Evolutionary conservation across 2,888 invertebrate genomes (phyloP).

Genomic region (Panorpa germanica): DNA sequence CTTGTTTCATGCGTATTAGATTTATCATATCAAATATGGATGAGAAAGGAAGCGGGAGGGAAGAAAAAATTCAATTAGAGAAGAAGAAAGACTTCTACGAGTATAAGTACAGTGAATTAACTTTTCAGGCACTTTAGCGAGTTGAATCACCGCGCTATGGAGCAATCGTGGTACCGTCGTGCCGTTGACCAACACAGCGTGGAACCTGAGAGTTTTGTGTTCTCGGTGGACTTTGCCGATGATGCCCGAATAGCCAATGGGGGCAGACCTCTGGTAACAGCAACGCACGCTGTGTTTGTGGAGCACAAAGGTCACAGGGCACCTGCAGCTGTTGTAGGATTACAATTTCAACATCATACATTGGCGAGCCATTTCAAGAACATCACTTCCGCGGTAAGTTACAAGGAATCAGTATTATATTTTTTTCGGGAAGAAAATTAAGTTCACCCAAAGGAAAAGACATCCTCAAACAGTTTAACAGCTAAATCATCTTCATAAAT

Average conservation of each 20-base stretch:
- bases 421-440: too few species aligned
- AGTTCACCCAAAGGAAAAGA: not conserved
- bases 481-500: not conserved
- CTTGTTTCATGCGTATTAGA: not conserved
- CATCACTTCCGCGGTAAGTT: slow-evolving; percentile 64
- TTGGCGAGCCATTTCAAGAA: slow-evolving; percentile 72
- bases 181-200: slow-evolving; percentile 78
- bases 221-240: slow-evolving; percentile 68
- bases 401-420: slow-evolving; percentile 1
- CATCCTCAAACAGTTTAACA: not conserved
- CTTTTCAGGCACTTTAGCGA: slow-evolving; percentile 59
- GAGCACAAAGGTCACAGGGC: slow-evolving; percentile 68
- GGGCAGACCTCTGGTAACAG: slow-evolving; percentile 52
- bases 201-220: slow-evolving; percentile 80
- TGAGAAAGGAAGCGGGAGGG: slow-evolving; percentile 7
- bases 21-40: not conserved
- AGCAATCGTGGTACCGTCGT: slow-evolving; percentile 77
- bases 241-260: slow-evolving; percentile 35
- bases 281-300: slow-evolving; percentile 81
- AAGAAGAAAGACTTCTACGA: too few species aligned
- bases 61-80: slow-evolving; percentile 8
- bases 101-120: too few species aligned
- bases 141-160: slow-evolving; percentile 60
- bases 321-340: slow-evolving; percentile 80
- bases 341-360: slow-evolving; percentile 71